Conservation (phyloP, 37 sponge, comb jelly and placozoan species). For the Chondrilla cf. caribensis region DNA sequence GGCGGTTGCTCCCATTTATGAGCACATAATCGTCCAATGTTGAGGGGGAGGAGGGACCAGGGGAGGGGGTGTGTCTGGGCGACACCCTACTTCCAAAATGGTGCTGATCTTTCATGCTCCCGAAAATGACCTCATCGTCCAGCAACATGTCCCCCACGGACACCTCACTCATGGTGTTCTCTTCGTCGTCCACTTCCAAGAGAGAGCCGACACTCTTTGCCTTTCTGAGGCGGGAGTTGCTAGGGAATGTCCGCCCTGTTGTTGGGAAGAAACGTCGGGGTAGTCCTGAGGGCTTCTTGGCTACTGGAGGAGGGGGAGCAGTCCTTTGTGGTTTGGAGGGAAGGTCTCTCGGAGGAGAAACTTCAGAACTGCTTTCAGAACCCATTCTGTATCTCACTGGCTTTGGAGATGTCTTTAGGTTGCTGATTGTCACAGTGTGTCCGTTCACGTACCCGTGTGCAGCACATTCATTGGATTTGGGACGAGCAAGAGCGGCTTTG, state of each 20-base stretch:
- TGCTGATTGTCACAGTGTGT: neutral
- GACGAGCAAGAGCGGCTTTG: neutral
- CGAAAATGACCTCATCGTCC: neutral
- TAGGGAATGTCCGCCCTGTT: too few species aligned
- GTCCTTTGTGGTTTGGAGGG: too few species aligned
- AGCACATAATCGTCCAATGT: constrained; percentile 7
- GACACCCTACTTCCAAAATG: constrained; percentile 19
- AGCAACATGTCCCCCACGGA: constrained; percentile 5
- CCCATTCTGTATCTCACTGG: too few species aligned
- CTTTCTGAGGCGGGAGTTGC: neutral
- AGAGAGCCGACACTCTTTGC: neutral
- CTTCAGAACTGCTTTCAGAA: neutral
- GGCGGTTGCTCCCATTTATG: neutral
- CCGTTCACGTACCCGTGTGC: constrained; percentile 7
- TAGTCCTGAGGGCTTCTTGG: neutral
- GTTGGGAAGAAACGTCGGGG: neutral
- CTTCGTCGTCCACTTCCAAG: neutral
- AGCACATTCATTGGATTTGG: neutral
- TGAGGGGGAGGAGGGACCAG: constrained; percentile 7
- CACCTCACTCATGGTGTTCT: neutral
- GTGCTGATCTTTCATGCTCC: constrained; percentile 24
- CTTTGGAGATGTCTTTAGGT: neutral
- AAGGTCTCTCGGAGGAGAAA: neutral
- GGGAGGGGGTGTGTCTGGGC: constrained; percentile 7
- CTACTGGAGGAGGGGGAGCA: neutral